Conservation (phyloP, 2,888 invertebrate species). For the Oligia latruncula region DNA sequence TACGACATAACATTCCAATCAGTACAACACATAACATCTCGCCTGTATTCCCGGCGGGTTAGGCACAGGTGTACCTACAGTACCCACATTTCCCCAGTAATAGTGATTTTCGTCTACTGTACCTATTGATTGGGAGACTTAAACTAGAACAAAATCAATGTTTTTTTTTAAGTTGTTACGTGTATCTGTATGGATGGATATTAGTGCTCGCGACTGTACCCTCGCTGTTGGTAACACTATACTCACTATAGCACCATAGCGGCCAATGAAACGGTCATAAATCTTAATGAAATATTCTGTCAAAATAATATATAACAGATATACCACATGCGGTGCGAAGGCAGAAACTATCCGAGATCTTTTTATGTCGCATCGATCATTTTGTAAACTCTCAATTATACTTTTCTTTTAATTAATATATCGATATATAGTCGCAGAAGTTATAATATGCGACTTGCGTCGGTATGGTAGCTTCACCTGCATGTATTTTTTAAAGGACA, state of each 20-base stretch:
- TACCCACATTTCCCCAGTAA: too few relatives aligned
- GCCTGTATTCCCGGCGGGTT: too few relatives aligned
- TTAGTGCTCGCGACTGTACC: neutral
- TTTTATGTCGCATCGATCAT: neutral
- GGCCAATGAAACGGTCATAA: neutral
- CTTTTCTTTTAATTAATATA: neutral
- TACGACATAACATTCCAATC: neutral
- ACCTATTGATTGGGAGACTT: too few relatives aligned
- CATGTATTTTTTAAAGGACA: too few relatives aligned
- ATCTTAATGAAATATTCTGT: slow-evolving; percentile 9
- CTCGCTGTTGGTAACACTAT: neutral
- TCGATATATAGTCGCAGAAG: neutral
- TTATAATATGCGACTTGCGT: neutral
- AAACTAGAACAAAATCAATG: too few relatives aligned
- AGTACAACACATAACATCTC: too few relatives aligned
- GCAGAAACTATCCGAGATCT: neutral
- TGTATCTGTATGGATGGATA: too few relatives aligned
- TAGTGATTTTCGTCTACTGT: too few relatives aligned
- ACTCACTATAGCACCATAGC: neutral
- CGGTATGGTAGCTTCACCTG: neutral
- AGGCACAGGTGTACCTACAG: too few relatives aligned
- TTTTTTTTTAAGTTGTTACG: too few relatives aligned
- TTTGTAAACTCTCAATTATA: slow-evolving; percentile 1
- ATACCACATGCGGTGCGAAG: neutral
- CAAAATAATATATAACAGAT: neutral